Conservation (phyloP, 2,797 vertebrate genomes). For the Ispidina picta region DNA sequence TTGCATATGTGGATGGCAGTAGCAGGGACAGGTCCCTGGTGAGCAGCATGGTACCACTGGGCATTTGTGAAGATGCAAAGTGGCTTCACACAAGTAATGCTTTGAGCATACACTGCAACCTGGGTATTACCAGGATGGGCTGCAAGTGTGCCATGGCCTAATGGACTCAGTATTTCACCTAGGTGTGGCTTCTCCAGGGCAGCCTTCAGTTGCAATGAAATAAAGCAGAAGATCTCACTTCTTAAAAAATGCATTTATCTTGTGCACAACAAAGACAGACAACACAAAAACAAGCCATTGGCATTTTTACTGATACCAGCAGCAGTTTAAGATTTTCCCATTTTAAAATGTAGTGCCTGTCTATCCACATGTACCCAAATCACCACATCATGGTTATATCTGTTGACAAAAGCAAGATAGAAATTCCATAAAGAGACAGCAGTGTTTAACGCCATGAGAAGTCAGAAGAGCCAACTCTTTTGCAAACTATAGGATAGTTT, state of each 20-base stretch:
- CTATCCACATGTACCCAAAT: background rate
- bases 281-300: background rate
- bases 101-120: background rate
- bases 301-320: background rate
- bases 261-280: background rate
- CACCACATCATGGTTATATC: background rate
- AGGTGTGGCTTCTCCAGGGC: background rate
- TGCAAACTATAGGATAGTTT: background rate
- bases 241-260: too few relatives aligned
- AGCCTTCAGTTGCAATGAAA: background rate
- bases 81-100: background rate
- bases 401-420: background rate
- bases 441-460: background rate
- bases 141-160: background rate
- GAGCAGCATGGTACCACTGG: background rate
- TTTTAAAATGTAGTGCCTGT: background rate
- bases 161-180: background rate
- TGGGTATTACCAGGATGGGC: background rate
- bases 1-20: background rate
- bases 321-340: background rate
- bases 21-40: too few relatives aligned
- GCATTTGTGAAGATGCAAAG: background rate
- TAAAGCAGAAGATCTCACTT: background rate
- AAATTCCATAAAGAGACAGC: background rate
- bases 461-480: background rate